Percentiles rank a stretch among this genome's conserved stretches.
These are phyloP conservation scores for Myiopsitta monachus DNA, from an alignment of 2,113 vertebrate genomes.

Conservation along the genomic window DNA sequence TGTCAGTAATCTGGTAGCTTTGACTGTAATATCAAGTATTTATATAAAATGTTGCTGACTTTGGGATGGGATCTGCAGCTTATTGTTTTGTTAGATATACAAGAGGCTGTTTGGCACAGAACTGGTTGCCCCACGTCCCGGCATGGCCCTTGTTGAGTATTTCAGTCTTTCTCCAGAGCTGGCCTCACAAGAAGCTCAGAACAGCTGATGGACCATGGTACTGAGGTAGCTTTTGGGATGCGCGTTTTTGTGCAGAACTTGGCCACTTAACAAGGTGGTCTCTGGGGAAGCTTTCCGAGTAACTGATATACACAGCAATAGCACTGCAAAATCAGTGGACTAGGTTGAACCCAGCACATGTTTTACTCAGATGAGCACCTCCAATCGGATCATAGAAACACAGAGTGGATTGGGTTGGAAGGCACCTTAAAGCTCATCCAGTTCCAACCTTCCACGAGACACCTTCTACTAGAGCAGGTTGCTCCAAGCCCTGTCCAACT, in stretches of 20 bases:
- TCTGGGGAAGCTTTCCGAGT: too few relatives aligned
- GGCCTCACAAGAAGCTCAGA: not conserved
- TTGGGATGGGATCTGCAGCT: not conserved
- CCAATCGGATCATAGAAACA: not conserved
- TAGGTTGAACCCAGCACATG: not conserved
- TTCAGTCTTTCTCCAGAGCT: not conserved
- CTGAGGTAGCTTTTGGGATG: not conserved
- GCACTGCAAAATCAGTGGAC: not conserved
- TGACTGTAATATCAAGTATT: not conserved
- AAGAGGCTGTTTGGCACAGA: not conserved
- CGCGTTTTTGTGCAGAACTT: not conserved
- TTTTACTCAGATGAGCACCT: not conserved
- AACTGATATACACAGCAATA: rapidly evolving
- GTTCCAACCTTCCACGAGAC: not conserved
- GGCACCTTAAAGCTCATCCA: not conserved
- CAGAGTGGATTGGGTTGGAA: not conserved
- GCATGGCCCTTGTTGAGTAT: not conserved
- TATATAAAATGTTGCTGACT: not conserved
- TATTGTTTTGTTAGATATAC: not conserved
- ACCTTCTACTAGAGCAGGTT: not conserved
- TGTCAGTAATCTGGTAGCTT: not conserved
- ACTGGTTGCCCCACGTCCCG: not conserved
- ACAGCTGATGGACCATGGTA: rapidly evolving
- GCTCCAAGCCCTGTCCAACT: not conserved
- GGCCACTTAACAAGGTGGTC: not conserved